Conservation (phyloP, 92 coral and sea anemone species). For the Epizoanthus ramosus region DNA sequence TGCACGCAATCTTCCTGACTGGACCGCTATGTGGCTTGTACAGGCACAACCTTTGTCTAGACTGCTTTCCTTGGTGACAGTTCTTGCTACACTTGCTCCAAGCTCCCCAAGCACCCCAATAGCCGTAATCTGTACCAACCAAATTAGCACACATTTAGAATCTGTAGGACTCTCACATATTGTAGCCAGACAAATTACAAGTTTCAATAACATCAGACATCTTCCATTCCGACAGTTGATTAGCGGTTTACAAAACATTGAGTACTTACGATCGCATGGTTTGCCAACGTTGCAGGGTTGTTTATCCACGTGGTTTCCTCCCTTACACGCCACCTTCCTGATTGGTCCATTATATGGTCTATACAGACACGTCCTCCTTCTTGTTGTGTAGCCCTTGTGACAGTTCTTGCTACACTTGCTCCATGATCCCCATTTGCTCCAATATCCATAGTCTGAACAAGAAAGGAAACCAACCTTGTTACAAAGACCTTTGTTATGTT, state of each 20-base stretch:
- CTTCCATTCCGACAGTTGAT: too few relatives aligned
- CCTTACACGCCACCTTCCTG: background rate
- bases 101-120: constrained; percentile 39
- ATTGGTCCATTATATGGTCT: background rate
- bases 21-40: background rate
- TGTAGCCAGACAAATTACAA: too few relatives aligned
- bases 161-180: background rate
- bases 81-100: constrained; percentile 37
- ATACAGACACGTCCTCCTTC: constrained; percentile 2
- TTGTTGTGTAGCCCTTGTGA: background rate
- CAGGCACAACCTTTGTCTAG: background rate
- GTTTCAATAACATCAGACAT: too few relatives aligned
- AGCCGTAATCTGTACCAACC: constrained; percentile 15
- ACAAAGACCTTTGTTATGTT: too few relatives aligned
- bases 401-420: constrained; percentile 17
- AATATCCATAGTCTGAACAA: constrained; percentile 5
- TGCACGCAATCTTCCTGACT: background rate
- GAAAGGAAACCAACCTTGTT: too few relatives aligned
- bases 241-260: background rate
- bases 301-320: background rate
- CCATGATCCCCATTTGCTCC: constrained; percentile 24
- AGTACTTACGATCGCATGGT: background rate
- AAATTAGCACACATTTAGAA: background rate
- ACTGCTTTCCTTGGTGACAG: constrained; percentile 28
- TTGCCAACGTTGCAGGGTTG: constrained; percentile 1